Evolutionary conservation across 2,113 vertebrate species (phyloP).

Genomic region (Charina bottae): DNA sequence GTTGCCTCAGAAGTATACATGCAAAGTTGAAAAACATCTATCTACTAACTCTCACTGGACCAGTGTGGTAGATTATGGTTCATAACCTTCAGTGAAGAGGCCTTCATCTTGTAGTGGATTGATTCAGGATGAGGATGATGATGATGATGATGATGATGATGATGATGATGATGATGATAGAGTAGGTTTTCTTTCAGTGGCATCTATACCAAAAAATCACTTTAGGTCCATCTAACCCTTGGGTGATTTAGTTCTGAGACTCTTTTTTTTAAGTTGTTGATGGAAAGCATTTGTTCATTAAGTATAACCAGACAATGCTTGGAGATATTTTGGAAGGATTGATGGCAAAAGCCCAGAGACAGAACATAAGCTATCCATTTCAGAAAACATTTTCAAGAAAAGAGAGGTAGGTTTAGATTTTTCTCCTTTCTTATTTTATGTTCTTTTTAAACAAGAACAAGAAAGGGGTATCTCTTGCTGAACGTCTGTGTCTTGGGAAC

Average conservation of each 20-base stretch:
- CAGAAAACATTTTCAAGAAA: slow-evolving; percentile 24
- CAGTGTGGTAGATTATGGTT: neutral
- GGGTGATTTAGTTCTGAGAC: slow-evolving; percentile 63
- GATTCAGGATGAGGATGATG: neutral
- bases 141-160: neutral
- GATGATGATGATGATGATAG: neutral
- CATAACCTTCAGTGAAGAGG: neutral
- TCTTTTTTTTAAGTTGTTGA: slow-evolving; percentile 37
- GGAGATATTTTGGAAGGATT: slow-evolving; percentile 40
- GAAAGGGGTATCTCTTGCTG: slow-evolving; percentile 31
- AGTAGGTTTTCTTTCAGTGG: slow-evolving; percentile 71
- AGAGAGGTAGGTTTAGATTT: slow-evolving; percentile 1
- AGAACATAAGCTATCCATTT: slow-evolving; percentile 25
- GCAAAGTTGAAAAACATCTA: slow-evolving; percentile 68
- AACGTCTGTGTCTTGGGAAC: neutral
- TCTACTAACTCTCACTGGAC: neutral
- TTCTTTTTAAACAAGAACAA: slow-evolving; percentile 25
- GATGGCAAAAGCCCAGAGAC: slow-evolving; percentile 32
- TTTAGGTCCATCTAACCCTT: slow-evolving; percentile 69
- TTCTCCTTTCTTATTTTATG: neutral
- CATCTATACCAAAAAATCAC: slow-evolving; percentile 71
- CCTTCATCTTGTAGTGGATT: neutral
- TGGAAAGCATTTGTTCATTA: slow-evolving; percentile 71
- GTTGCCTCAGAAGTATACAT: slow-evolving; percentile 68
- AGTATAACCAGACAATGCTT: slow-evolving; percentile 56